Evolutionary conservation across 2,113 vertebrate genomes (phyloP).

Genomic region (Tricholaema leucomelas): DNA sequence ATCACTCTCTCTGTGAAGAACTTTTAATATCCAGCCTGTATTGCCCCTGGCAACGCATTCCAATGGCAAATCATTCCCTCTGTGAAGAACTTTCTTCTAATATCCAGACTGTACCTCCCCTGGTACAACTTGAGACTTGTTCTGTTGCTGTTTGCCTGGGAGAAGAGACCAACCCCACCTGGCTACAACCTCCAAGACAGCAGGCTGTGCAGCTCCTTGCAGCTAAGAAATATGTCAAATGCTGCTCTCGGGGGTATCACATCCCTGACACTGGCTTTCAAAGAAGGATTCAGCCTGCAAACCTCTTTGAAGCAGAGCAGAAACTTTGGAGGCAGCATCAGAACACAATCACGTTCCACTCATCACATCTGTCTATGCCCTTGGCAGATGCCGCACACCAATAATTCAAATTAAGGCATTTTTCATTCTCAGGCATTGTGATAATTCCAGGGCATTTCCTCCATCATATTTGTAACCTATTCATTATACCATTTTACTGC

Average conservation of each 20-base stretch:
- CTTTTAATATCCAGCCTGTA: too few relatives aligned
- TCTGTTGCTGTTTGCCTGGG: too few relatives aligned
- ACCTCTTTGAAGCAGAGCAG: conserved; percentile 31
- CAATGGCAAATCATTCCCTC: too few relatives aligned
- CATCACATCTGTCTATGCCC: conserved; percentile 3
- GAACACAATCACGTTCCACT: conserved; percentile 18
- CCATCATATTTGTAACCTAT: conserved; percentile 69
- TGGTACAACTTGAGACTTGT: too few relatives aligned
- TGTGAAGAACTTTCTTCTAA: too few relatives aligned
- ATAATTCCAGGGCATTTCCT: conserved; percentile 59
- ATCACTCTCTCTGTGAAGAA: too few relatives aligned
- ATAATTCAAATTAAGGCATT: conserved; percentile 49
- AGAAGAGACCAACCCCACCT: too few relatives aligned
- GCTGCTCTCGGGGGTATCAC: neutral
- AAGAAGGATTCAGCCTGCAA: conserved; percentile 10
- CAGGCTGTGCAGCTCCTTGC: neutral
- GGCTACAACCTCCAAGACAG: too few relatives aligned
- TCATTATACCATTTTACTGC: conserved; percentile 69
- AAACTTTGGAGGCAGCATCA: conserved; percentile 31
- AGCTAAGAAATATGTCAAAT: conserved; percentile 1
- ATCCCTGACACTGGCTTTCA: neutral
- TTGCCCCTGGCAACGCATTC: too few relatives aligned
- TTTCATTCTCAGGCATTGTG: conserved; percentile 46
- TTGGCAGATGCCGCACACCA: conserved; percentile 42
- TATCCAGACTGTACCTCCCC: too few relatives aligned